Conservation (phyloP, 1,140 invertebrate species). For the Pseudomyrmex gracilis region DNA sequence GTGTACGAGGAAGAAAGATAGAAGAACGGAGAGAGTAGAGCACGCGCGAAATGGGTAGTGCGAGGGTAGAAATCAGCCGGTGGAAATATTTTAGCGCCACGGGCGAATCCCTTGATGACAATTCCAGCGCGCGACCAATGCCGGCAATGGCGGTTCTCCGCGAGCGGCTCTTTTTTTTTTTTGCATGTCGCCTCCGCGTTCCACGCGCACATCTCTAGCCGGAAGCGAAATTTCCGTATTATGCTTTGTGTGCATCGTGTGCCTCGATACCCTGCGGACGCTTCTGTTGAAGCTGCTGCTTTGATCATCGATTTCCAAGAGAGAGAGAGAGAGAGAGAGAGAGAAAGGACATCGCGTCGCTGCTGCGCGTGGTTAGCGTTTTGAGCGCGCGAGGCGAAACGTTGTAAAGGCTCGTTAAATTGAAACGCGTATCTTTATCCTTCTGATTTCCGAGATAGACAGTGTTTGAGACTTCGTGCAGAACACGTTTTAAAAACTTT, state of each 20-base stretch:
- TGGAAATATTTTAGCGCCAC: constrained; percentile 78
- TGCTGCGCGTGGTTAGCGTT: constrained; percentile 16
- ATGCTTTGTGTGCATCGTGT: constrained; percentile 42
- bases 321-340: constrained; percentile 50
- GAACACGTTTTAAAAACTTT: background rate
- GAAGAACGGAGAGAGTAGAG: background rate
- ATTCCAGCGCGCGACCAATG: constrained; percentile 68
- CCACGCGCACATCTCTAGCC: constrained; percentile 61
- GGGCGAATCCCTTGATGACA: constrained; percentile 79
- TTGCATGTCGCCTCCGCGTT: constrained; percentile 39
- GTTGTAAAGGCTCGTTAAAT: constrained; percentile 32
- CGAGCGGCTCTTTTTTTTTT: constrained; percentile 44
- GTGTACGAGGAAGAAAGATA: background rate
- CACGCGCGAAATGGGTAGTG: constrained; percentile 50
- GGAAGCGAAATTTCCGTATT: constrained; percentile 72
- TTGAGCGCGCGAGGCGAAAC: constrained; percentile 1
- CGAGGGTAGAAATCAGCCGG: constrained; percentile 73
- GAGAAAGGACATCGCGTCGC: constrained; percentile 54
- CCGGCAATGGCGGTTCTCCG: constrained; percentile 7
- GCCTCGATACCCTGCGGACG: constrained; percentile 38
- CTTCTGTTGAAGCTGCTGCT: constrained; percentile 48
- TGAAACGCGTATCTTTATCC: constrained; percentile 11
- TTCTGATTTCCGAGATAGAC: background rate
- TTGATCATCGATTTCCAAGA: constrained; percentile 68
- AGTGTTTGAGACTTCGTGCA: background rate